Evolutionary conservation across 2,113 vertebrate genomes (phyloP).

Genomic region (Carollia perspicillata): DNA sequence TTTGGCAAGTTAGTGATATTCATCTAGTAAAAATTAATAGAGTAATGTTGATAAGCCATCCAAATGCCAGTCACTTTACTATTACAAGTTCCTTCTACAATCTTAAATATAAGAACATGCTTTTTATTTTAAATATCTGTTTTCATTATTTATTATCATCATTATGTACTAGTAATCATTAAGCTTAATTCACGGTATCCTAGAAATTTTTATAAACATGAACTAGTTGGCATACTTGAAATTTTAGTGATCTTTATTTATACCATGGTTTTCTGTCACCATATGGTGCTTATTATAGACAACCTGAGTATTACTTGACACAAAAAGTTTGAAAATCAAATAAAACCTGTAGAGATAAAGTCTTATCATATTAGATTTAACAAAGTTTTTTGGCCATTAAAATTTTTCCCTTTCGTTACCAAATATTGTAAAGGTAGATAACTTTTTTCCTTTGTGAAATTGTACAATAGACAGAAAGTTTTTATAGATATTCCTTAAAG

Average conservation of each 20-base stretch:
- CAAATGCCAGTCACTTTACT: slow-evolving; percentile 14
- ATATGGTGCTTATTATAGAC: not conserved
- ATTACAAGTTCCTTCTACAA: not conserved
- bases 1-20: slow-evolving; percentile 3
- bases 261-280: not conserved
- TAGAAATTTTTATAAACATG: not conserved
- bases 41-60: slow-evolving; percentile 8
- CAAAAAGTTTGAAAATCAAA: not conserved
- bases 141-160: not conserved
- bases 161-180: not conserved
- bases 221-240: not conserved
- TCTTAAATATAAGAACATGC: not conserved
- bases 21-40: slow-evolving; percentile 50
- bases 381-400: not conserved
- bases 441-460: not conserved
- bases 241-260: not conserved
- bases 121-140: not conserved
- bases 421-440: not conserved
- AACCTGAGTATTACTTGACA: not conserved
- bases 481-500: not conserved
- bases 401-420: not conserved
- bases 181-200: not conserved
- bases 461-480: not conserved
- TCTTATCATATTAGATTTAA: not conserved
- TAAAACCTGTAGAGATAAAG: not conserved